Base-by-base conservation (phyloP, 2,888 invertebrate species). In the Eupithecia subfuscata region DNA sequence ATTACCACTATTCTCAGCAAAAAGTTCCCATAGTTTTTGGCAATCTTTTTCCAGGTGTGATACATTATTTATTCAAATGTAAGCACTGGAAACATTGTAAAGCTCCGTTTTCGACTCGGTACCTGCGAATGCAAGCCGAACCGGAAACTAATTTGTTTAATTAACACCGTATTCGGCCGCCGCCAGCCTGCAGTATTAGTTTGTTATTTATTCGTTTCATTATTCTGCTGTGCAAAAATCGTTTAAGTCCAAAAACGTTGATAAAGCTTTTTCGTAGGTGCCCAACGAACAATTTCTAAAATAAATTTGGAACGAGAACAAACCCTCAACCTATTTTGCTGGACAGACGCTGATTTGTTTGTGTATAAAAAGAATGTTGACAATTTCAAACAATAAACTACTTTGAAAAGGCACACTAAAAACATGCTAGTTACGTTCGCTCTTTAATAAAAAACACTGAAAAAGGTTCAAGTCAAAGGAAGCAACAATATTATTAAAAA, bases 91-190 rank as follows among this genome's bases (percentile, higher is more conserved):
- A 18, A 69, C 30, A 34, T 48, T 69, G 34, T 56, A 30, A 45
- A 34, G 9, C 22, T n/a, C 22, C 40, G 37, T 73, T 69, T 45
- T 63, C 25, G 34, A 65, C 18, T 56, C 67, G 18, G 18, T 18
- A n/a, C 34, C 22, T 11, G 63, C 18, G 48, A 34, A 64, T 69
- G 45, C 52, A 70, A 68, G 60, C 74, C 56, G 48, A 73, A 56
- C 63, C 18, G 68, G 65, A n/a, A 75, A 77, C 73, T 73, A 73
- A 77, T 77, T 77, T 75, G 77, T 77, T 70, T 77, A 73, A 77
- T 77, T 75, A 77, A 75, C 77, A 71, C 70, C 11, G 71, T 70
- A 75, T 75, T 77, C 71, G 69, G 65, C 45, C 63, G 56, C 56
- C 73, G 65, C 16, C 34, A 18, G 65, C 37, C 37, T 22, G 22